Base-by-base conservation (phyloP, 2,888 invertebrate genomes). In the Dynastes grantii region DNA sequence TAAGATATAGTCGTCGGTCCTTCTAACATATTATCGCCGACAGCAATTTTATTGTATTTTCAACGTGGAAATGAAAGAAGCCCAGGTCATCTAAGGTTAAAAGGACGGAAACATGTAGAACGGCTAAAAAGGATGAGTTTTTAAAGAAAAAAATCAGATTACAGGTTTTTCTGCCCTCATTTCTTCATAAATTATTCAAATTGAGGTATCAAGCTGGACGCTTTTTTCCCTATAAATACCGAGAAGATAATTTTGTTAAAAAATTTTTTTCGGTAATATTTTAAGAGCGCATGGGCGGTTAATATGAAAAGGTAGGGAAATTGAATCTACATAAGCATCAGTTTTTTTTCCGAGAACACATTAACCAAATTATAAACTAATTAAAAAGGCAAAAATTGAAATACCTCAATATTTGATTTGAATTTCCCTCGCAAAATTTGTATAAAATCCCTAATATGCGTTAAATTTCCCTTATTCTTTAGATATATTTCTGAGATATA, bases 131-230 rank as follows among this genome's bases (percentile, higher is more conserved):
- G 40, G 61, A 45, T 45, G 45, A 49, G 61, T 75, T 61, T 75
- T 75, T 75, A 61, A 61, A 61, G 73, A 45, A 61, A 75, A 71
- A 75, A 75, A 75, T 75, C 61, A 75, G 61, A 63, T 75, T 75
- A 75, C 73, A 32, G 73, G 45, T 22, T 61, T 45, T 29, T 68
- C 68, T 51, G 61, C 61, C 61, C 61, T 45, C 61, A 29, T 75
- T 63, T 75, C 61, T 75, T 75, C 73, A 75, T 75, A 61, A 75
- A 75, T 75, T 75, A 75, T 75, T 75, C 61, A 75, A 61, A 75
- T 75, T 75, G 73, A 49, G 49, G 45, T 75, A 75, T 75, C 63
- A 75, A 45, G 61, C 61, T 61, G 73, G 55, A 40, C 73, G 61
- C 45, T 27, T 45, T 75, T 73, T 75, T 75, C 45, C 45, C 40